These are phyloP conservation scores for Toxotes lorentzi DNA, from an alignment of 2,797 vertebrate species.

Conservation along the genomic window DNA sequence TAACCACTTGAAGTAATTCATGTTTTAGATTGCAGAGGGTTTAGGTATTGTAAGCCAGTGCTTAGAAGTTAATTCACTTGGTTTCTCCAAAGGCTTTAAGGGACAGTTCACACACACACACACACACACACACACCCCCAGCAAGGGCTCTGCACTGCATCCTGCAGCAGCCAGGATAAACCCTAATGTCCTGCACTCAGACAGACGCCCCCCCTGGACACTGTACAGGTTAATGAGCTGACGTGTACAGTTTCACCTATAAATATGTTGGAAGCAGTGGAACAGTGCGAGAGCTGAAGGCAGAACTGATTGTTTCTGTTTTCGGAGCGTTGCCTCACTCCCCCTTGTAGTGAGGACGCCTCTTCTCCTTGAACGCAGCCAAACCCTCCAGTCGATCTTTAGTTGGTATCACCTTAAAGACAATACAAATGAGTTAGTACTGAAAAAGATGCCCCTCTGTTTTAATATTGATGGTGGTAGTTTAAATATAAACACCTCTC, in stretches of 20 bases:
- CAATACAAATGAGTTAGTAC: constrained; percentile 22
- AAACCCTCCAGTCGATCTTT: constrained; percentile 97
- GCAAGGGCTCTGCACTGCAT: constrained; percentile 2
- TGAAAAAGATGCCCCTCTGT: too few species aligned
- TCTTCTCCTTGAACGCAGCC: constrained; percentile 96
- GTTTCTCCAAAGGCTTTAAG: constrained; percentile 1
- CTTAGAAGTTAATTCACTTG: constrained; percentile 25
- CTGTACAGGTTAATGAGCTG: constrained; percentile 30
- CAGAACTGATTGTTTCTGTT: constrained; percentile 21
- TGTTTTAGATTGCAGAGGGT: constrained; percentile 1
- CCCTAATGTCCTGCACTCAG: neutral
- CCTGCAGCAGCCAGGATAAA: neutral
- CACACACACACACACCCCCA: neutral
- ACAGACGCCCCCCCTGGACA: constrained; percentile 8
- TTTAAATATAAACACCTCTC: too few species aligned
- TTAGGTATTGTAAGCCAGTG: constrained; percentile 9
- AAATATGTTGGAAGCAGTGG: constrained; percentile 68
- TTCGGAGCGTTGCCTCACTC: constrained; percentile 84
- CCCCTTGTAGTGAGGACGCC: constrained; percentile 92
- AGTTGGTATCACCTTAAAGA: constrained; percentile 93
- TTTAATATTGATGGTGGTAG: too few species aligned
- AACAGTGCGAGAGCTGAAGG: constrained; percentile 53
- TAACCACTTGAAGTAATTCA: neutral
- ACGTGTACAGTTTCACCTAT: constrained; percentile 45
- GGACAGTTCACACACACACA: neutral